These are phyloP conservation scores for Campoletis sonorensis DNA, from an alignment of 1,140 invertebrate species.

Conservation along the genomic window DNA sequence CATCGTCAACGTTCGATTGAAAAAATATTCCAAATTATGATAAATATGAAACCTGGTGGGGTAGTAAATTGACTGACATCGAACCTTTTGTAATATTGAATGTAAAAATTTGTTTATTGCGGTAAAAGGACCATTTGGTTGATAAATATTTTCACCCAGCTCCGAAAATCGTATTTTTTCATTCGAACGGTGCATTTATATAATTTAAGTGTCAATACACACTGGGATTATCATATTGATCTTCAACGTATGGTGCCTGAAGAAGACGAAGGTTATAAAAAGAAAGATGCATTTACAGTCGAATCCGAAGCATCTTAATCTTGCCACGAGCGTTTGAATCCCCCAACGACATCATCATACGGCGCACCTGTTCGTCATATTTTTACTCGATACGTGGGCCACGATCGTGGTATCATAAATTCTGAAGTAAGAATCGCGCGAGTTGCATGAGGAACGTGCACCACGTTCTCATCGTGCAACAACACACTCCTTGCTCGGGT, in stretches of 20 bases:
- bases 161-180: neutral
- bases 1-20: neutral
- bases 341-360: conserved; percentile 31
- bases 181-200: neutral
- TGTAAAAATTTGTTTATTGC: neutral
- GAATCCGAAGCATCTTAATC: neutral
- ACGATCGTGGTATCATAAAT: conserved; percentile 38
- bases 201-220: neutral
- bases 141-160: neutral
- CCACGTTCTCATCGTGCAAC: conserved; percentile 33
- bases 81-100: neutral
- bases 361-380: conserved; percentile 40
- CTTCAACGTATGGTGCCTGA: neutral
- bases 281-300: neutral
- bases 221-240: neutral
- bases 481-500: conserved; percentile 7
- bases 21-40: neutral
- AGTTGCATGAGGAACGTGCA: conserved; percentile 26
- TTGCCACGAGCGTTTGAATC: neutral
- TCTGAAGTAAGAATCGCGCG: conserved; percentile 12
- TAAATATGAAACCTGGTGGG: neutral
- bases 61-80: neutral
- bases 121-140: too few species aligned
- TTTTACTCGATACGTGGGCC: conserved; percentile 31
- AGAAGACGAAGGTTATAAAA: neutral